These are phyloP conservation scores for Ecliptopera silaceata DNA, from an alignment of 2,888 invertebrate genomes.

Conservation along the genomic window DNA sequence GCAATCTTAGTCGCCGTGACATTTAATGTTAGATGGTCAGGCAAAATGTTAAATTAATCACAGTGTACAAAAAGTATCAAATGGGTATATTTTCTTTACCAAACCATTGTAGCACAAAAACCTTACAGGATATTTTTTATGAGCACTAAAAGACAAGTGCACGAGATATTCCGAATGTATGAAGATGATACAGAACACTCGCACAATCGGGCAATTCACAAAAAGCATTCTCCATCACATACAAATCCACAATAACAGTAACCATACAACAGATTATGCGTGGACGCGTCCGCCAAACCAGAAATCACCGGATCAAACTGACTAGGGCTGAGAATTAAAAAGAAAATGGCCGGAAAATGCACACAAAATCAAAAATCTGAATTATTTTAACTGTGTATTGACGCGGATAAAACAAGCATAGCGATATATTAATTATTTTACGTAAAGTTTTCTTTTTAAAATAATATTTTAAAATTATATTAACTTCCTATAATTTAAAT, in stretches of 20 bases:
- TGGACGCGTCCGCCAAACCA: slow-evolving; percentile 47
- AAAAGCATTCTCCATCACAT: slow-evolving; percentile 44
- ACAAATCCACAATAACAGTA: slow-evolving; percentile 43
- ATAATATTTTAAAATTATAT: too few species aligned
- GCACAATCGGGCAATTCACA: slow-evolving; percentile 43
- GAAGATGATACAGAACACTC: slow-evolving; percentile 4
- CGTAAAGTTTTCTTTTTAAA: too few species aligned
- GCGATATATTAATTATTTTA: too few species aligned
- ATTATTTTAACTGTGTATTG: background rate
- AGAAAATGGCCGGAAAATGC: slow-evolving; percentile 3
- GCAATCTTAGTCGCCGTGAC: too few species aligned
- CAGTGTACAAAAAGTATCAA: too few species aligned
- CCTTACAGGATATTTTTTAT: too few species aligned
- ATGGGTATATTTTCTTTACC: too few species aligned
- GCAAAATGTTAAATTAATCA: too few species aligned
- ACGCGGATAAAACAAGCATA: too few species aligned
- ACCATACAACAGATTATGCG: slow-evolving; percentile 38
- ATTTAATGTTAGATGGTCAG: too few species aligned
- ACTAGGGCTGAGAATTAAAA: slow-evolving; percentile 10
- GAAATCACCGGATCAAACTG: slow-evolving; percentile 50
- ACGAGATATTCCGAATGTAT: background rate
- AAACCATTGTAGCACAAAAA: too few species aligned
- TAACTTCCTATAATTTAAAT: too few species aligned
- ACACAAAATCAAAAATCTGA: background rate
- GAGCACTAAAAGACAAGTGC: background rate